Conservation (phyloP, 2,888 invertebrate species). For the Macrophya annulata region DNA sequence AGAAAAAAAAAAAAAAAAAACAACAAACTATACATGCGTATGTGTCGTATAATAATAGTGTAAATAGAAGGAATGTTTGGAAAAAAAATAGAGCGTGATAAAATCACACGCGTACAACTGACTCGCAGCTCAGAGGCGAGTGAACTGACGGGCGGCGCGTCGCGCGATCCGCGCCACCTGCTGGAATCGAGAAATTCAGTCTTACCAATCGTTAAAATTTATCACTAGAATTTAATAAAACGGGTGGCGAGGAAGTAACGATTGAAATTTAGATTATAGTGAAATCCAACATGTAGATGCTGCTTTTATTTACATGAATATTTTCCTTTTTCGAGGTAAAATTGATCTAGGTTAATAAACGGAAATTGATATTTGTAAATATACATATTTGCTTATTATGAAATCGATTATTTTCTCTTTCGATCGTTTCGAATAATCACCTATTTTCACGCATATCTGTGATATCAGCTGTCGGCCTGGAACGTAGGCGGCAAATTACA, state of each 20-base stretch:
- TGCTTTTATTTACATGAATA: not conserved
- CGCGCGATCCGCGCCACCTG: constrained; percentile 36
- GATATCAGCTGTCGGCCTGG: constrained; percentile 16
- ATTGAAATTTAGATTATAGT: not conserved
- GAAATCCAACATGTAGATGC: not conserved
- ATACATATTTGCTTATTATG: too few species aligned
- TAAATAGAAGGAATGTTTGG: constrained; percentile 49
- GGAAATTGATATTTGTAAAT: not conserved
- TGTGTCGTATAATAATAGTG: not conserved
- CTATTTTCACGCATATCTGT: not conserved
- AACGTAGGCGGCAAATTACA: constrained; percentile 28
- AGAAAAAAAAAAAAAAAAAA: not conserved
- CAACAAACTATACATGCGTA: not conserved
- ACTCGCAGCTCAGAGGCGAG: constrained; percentile 51
- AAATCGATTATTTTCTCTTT: not conserved
- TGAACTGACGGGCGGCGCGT: constrained; percentile 49
- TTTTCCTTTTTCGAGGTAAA: not conserved
- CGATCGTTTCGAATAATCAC: not conserved
- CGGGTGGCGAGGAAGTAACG: not conserved
- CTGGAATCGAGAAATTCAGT: not conserved
- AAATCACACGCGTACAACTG: constrained; percentile 30
- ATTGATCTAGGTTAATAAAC: not conserved
- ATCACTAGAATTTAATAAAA: not conserved
- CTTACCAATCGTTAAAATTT: not conserved
- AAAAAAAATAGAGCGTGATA: constrained; percentile 40